Evolutionary conservation across 2,888 invertebrate species (phyloP).

Genomic region (Cephus spinipes): DNA sequence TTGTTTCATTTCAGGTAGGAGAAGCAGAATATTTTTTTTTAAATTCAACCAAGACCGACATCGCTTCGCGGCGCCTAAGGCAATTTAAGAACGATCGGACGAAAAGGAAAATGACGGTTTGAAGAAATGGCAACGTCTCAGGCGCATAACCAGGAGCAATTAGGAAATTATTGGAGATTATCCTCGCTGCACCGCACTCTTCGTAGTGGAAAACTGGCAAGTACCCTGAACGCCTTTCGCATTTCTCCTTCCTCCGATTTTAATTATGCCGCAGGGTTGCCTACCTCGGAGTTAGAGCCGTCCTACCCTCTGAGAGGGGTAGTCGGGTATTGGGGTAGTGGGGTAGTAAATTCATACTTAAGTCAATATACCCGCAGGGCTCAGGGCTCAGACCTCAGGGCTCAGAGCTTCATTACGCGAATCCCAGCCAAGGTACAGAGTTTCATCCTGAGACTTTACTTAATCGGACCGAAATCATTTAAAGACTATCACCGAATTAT

Average conservation of each 20-base stretch:
- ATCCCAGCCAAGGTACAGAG: slow-evolving; percentile 8
- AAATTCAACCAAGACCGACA: background rate
- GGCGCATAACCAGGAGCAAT: slow-evolving; percentile 29
- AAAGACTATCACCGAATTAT: background rate
- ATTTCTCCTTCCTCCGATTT: slow-evolving; percentile 31
- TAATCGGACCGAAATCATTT: background rate
- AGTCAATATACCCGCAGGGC: slow-evolving; percentile 35
- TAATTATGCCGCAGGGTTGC: slow-evolving; percentile 36
- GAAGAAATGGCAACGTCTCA: background rate
- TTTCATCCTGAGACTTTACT: background rate
- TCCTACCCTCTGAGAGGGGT: slow-evolving; percentile 18
- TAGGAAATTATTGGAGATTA: slow-evolving; percentile 46
- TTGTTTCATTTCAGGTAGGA: background rate
- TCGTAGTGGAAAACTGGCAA: slow-evolving; percentile 1
- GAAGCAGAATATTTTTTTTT: background rate
- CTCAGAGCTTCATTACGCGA: slow-evolving; percentile 19
- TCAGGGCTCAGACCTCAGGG: slow-evolving; percentile 12
- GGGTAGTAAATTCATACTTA: slow-evolving; percentile 38
- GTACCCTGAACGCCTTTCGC: background rate
- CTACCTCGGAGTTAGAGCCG: slow-evolving; percentile 16
- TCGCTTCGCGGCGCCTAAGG: background rate
- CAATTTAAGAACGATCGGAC: background rate
- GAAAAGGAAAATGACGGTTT: background rate
- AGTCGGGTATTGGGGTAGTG: slow-evolving; percentile 19
- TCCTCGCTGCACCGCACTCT: slow-evolving; percentile 34